Base-by-base conservation (phyloP, 92 coral and sea anemone species). In the Anthopleura xanthogrammica region DNA sequence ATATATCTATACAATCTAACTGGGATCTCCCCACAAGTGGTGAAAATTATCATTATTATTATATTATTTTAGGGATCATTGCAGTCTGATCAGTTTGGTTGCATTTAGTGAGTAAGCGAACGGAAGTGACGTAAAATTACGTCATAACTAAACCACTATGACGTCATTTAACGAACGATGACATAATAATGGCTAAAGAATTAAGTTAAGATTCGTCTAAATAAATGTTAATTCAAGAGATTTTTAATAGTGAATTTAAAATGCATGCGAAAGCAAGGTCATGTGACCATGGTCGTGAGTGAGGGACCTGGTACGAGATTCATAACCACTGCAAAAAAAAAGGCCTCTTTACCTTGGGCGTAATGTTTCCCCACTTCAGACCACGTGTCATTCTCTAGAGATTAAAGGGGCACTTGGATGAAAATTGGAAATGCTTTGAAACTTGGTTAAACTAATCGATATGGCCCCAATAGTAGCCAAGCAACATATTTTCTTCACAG, bases 1-100 rank as follows among this genome's bases (percentile, higher is more conserved):
- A 93, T 91, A 87, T 91, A 89, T 46, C 4, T 93, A 87, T 91
- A 89, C 92, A 87, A 85, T 88, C 91, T 89, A 87, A 74, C 62
- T 86, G 74, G 74, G 74, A 36, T 5, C 74, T 68, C 42, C 29
- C 42, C 74, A 68, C 74, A 29, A 68, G 74, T 19, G 74, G 74
- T 68, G 74, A 68, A 68, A 24, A 23, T n/a, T 29, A 68, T 68
- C 36, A 68, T 36, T 23, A 68, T 36, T 0, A 20, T 20, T 1
- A 68, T 29, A 1, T 36, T 23, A 36, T 68, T 11, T 29, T 11
- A 36, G 16, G 41, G 42, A 68, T 23, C 42, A 68, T 68, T 22
- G 74, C 36, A 42, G 46, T 36, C 16, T 22, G 16, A 14, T 0
- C 14, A 23, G 40, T 68, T 62, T 17, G 22, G 7, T 46, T 64